phyloP scores from a whole-genome alignment of 2,113 vertebrate genomes.

The Meriones unguiculatus region DNA sequence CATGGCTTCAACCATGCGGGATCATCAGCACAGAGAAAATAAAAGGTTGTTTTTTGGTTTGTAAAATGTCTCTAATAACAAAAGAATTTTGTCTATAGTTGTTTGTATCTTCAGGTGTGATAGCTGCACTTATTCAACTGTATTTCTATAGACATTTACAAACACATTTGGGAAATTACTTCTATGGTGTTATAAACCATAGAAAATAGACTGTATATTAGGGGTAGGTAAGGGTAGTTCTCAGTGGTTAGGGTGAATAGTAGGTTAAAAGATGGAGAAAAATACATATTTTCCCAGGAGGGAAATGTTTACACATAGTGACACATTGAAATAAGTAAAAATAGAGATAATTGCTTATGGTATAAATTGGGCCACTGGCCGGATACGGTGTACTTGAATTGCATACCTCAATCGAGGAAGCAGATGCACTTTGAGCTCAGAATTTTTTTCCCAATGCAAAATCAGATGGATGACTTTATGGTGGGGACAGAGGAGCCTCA shows the following conservation, averaged over 20 bases:
- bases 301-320: not conserved
- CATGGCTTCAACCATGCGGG: not conserved
- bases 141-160: not conserved
- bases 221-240: not conserved
- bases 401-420: not conserved
- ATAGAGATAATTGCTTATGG: not conserved
- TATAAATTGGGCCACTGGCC: fast-evolving
- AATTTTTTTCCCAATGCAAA: not conserved
- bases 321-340: not conserved
- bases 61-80: not conserved
- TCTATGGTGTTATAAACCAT: not conserved
- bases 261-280: not conserved
- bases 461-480: not conserved
- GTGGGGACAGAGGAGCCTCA: not conserved
- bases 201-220: not conserved
- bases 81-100: not conserved
- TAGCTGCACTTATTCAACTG: not conserved
- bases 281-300: not conserved
- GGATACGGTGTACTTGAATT: not conserved
- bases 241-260: not conserved
- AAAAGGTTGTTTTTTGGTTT: not conserved
- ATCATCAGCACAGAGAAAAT: not conserved
- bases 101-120: not conserved
- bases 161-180: not conserved
- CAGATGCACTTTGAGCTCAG: not conserved